phyloP scores from a whole-genome alignment of 2,797 vertebrate genomes.

The Acrossocheilus wenchowensis region DNA sequence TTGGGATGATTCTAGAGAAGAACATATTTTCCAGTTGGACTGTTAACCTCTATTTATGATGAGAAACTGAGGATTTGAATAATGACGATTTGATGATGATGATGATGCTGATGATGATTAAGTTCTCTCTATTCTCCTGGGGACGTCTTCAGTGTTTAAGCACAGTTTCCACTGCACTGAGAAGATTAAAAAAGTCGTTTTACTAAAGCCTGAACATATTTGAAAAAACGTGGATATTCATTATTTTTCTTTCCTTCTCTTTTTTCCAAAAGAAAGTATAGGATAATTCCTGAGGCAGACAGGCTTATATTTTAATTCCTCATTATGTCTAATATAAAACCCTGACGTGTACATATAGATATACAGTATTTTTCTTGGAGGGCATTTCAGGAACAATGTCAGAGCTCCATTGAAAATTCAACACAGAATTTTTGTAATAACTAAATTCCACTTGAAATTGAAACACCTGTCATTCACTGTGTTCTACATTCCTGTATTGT shows the following conservation, averaged over 20 bases:
- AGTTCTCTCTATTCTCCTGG: conserved; percentile 34
- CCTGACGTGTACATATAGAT: neutral
- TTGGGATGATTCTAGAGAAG: conserved; percentile 9
- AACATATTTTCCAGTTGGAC: conserved; percentile 39
- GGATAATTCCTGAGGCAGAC: conserved; percentile 20
- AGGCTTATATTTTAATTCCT: conserved; percentile 15
- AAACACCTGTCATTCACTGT: neutral
- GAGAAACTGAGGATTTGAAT: conserved; percentile 51
- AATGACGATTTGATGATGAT: conserved; percentile 47
- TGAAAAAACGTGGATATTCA: neutral
- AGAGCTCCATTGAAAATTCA: neutral
- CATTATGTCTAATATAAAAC: conserved; percentile 3
- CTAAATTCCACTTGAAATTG: neutral
- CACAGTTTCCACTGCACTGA: conserved; percentile 32
- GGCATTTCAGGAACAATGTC: neutral
- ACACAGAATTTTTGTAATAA: neutral
- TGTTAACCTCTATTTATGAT: conserved; percentile 38
- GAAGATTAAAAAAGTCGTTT: conserved; percentile 42
- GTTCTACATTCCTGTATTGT: neutral
- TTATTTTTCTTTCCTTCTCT: neutral
- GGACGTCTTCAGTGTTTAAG: conserved; percentile 22
- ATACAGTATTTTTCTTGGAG: conserved; percentile 23
- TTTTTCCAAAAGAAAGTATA: neutral
- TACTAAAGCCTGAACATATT: conserved; percentile 34
- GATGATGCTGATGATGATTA: conserved; percentile 31